Percentiles rank a stretch among this genome's conserved stretches.
These are phyloP conservation scores for Dromococcyx pavoninus DNA, from an alignment of 2,797 vertebrate genomes.

Conservation along the genomic window DNA sequence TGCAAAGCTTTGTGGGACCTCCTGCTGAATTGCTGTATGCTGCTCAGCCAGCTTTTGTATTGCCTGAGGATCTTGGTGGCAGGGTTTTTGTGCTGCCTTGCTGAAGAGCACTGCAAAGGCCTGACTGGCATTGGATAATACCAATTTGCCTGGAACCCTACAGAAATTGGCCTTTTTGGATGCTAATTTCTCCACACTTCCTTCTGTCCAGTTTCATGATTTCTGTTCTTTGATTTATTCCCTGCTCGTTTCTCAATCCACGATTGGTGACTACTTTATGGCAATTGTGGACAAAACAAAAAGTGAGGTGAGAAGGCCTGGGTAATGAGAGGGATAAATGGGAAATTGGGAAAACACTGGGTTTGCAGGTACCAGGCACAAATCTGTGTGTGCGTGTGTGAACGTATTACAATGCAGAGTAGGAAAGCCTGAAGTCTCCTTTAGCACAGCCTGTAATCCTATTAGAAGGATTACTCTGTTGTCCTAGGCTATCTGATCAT, in stretches of 20 bases:
- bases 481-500: constrained; percentile 75
- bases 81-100: not conserved
- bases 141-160: not conserved
- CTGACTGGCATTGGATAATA: not conserved
- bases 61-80: not conserved
- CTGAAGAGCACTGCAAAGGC: not conserved
- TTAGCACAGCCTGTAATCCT: constrained; percentile 73
- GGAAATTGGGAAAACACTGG: not conserved
- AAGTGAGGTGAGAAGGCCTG: not conserved
- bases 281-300: not conserved
- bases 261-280: not conserved
- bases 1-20: not conserved
- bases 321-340: not conserved
- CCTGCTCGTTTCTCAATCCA: not conserved
- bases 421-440: constrained; percentile 56
- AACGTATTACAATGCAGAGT: not conserved
- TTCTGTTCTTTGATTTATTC: not conserved
- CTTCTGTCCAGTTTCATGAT: not conserved
- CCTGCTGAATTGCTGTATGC: not conserved
- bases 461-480: constrained; percentile 77
- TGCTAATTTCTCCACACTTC: not conserved
- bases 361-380: not conserved
- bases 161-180: not conserved
- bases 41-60: not conserved
- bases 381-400: not conserved